These are phyloP conservation scores for Orientallactaga sibirica DNA, from an alignment of 2,797 vertebrate species.

Conservation along the genomic window DNA sequence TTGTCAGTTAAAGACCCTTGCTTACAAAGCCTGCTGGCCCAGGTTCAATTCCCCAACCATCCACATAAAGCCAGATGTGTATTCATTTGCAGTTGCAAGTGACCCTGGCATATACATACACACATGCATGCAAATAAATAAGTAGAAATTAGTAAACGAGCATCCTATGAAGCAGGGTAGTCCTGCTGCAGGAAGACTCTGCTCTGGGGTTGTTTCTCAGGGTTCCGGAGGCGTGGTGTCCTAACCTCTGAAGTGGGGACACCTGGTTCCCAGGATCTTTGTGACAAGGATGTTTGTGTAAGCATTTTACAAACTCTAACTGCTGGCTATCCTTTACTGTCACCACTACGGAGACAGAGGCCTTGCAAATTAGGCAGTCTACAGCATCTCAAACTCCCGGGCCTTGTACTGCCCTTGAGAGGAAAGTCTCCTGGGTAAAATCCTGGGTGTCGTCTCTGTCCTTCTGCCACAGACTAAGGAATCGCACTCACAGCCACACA, in stretches of 20 bases:
- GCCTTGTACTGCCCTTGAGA: not conserved
- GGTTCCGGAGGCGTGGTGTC: not conserved
- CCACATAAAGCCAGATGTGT: too few relatives aligned
- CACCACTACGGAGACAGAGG: not conserved
- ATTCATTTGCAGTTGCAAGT: too few relatives aligned
- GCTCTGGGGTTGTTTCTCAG: not conserved
- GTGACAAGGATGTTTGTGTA: not conserved
- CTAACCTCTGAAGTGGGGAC: not conserved
- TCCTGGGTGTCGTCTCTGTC: not conserved
- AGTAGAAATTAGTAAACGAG: not conserved
- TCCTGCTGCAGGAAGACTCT: not conserved
- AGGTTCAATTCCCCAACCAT: too few relatives aligned
- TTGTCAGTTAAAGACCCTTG: too few relatives aligned
- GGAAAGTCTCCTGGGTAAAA: not conserved
- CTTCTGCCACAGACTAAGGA: not conserved
- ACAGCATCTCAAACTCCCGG: not conserved
- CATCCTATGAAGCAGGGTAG: not conserved
- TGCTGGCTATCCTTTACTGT: not conserved
- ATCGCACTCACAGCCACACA: not conserved
- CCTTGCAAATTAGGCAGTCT: conserved; percentile 9
- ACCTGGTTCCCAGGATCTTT: not conserved
- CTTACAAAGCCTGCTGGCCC: too few relatives aligned
- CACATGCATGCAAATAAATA: too few relatives aligned
- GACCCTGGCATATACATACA: too few relatives aligned
- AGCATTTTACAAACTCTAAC: not conserved